Percentiles rank a stretch among this genome's conserved stretches.
These are phyloP conservation scores for Melanotaenia duboulayi DNA, from an alignment of 2,113 vertebrate species.

Conservation along the genomic window DNA sequence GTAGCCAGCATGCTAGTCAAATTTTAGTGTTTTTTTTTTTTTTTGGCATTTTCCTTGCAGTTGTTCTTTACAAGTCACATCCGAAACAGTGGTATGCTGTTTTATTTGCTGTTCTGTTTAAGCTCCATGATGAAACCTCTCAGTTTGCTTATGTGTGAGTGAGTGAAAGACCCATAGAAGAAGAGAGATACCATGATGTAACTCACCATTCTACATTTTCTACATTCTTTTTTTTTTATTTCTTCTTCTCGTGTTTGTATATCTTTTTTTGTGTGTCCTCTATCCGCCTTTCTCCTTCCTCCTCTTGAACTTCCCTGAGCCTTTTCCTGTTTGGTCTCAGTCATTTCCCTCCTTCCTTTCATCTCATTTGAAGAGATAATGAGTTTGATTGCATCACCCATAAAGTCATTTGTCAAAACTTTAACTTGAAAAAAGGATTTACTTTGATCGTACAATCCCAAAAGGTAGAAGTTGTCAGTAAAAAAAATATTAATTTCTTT, in stretches of 20 bases:
- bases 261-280: background rate
- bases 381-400: constrained; percentile 69
- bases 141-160: constrained; percentile 36
- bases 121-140: constrained; percentile 64
- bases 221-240: background rate
- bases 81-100: constrained; percentile 69
- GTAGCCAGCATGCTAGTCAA: constrained; percentile 27
- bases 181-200: constrained; percentile 42
- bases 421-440: constrained; percentile 39
- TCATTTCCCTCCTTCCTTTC: constrained; percentile 54
- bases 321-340: constrained; percentile 65
- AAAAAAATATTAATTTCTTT: constrained; percentile 16
- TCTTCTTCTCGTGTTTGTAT: background rate
- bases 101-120: constrained; percentile 70
- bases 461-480: constrained; percentile 28
- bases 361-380: constrained; percentile 65
- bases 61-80: constrained; percentile 78
- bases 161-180: constrained; percentile 5
- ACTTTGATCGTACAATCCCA: constrained; percentile 53
- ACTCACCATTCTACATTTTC: constrained; percentile 39
- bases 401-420: constrained; percentile 56
- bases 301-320: constrained; percentile 34
- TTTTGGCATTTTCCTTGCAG: constrained; percentile 63
- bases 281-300: constrained; percentile 31
- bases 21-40: constrained; percentile 62